Evolutionary conservation across 2,888 invertebrate genomes (phyloP), one percentile per base, ranked within the genome.

Genomic region (Uropetala carovei): DNA sequence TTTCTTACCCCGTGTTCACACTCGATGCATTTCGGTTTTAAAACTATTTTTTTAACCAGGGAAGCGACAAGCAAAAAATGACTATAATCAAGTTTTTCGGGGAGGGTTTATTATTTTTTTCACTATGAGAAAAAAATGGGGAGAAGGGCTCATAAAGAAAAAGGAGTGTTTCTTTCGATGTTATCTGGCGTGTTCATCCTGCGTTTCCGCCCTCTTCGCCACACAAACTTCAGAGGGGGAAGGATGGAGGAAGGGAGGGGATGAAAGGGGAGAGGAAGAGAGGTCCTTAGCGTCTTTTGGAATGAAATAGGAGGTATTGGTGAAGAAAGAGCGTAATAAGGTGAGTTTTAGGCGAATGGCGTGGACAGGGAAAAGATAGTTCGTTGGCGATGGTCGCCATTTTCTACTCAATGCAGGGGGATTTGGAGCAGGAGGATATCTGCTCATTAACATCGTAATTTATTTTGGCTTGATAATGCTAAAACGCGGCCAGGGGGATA

Each of bases 1-100:
- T 89, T 89, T 68, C 89, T 89, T 68, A 89, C 89, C 89, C 89
- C 89, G 89, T 89, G 89, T 89, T 89, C 89, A 89, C 89, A 89
- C 89, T 68, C 89, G 64, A 89, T 89, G 89, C 89, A 89, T 89
- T 89, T 89, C 89, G 89, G 89, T 89, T 89, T 64, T 43, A 89
- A 89, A 89, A 89, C 89, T 30, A 43, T 89, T 89, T 89, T 89
- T 89, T 89, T 68, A 30, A 14, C 75, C 27, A 27, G 89, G 64
- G 89, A 68, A 64, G 89, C 89, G 64, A 30, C 89, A 68, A 64
- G 89, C 89, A 89, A 89, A 89, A 89, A 89, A 89, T 89, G 89
- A 89, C 89, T 89, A 89, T 89, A 89, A 89, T 89, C 64, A 89
- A 89, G 68, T 89, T 89, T 89, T 75, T 75, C 75, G 75, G 75